Evolutionary conservation across 1,140 invertebrate species (phyloP).

Genomic region (Acyrthosiphon pisum): DNA sequence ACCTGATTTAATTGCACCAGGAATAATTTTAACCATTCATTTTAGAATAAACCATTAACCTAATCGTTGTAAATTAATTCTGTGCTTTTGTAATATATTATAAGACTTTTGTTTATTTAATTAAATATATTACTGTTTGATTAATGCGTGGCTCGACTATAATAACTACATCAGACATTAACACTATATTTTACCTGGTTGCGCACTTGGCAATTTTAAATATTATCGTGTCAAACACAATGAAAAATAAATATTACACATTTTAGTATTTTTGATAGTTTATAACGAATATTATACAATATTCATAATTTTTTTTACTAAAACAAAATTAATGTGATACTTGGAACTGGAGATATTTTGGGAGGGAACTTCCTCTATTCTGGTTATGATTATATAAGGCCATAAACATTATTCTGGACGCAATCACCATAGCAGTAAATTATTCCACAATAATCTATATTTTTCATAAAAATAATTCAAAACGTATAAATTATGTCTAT

Average conservation of each 20-base stretch:
- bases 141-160: neutral
- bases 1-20: neutral
- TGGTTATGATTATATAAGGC: neutral
- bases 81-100: neutral
- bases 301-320: neutral
- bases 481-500: neutral
- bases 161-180: neutral
- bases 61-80: neutral
- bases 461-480: neutral
- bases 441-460: neutral
- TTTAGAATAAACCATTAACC: neutral
- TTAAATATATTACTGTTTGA: neutral
- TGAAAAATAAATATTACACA: neutral
- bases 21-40: neutral
- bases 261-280: neutral
- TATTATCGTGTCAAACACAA: too few species aligned
- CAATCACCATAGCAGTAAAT: neutral
- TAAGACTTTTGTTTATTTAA: neutral
- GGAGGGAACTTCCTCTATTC: rapidly evolving
- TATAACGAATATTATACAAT: too few species aligned
- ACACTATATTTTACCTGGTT: neutral
- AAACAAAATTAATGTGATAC: neutral
- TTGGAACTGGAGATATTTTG: too few species aligned
- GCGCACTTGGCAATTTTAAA: neutral
- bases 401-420: neutral